Conservation (phyloP, 2,113 vertebrate species). For the Theristicus caerulescens region DNA sequence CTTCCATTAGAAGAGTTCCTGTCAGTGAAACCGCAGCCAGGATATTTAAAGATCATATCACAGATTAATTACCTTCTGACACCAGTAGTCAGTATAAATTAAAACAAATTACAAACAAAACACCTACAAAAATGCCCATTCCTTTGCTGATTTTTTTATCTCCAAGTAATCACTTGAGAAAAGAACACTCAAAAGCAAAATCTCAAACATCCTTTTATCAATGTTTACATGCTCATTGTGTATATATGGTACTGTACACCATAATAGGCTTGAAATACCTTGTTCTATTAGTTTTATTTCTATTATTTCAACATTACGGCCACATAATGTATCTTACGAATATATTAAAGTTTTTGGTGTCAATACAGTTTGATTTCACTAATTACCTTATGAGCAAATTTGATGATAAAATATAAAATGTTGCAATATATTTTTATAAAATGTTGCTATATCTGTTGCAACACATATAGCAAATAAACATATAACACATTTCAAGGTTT, state of each 20-base stretch:
- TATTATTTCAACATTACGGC: neutral
- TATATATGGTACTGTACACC: neutral
- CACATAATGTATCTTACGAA: neutral
- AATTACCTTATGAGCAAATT: neutral
- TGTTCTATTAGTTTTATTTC: neutral
- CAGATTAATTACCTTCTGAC: neutral
- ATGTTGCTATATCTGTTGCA: neutral
- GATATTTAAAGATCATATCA: neutral
- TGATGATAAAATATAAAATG: neutral
- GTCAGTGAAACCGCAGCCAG: neutral
- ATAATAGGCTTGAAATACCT: neutral
- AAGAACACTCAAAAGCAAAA: neutral
- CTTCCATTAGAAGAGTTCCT: neutral
- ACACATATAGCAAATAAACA: neutral
- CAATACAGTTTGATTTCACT: neutral
- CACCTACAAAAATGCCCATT: neutral
- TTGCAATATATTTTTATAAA: neutral
- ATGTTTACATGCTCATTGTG: neutral
- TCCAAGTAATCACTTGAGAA: neutral
- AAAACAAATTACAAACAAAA: neutral
- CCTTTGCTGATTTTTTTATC: neutral
- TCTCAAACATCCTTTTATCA: neutral
- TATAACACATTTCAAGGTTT: neutral
- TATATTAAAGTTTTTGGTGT: neutral
- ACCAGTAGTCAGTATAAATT: neutral